A percentile compares a stretch with the other conserved stretches of the same genome.
These are phyloP conservation scores for Microchrysa polita DNA, from an alignment of 2,888 invertebrate species.

Conservation along the genomic window DNA sequence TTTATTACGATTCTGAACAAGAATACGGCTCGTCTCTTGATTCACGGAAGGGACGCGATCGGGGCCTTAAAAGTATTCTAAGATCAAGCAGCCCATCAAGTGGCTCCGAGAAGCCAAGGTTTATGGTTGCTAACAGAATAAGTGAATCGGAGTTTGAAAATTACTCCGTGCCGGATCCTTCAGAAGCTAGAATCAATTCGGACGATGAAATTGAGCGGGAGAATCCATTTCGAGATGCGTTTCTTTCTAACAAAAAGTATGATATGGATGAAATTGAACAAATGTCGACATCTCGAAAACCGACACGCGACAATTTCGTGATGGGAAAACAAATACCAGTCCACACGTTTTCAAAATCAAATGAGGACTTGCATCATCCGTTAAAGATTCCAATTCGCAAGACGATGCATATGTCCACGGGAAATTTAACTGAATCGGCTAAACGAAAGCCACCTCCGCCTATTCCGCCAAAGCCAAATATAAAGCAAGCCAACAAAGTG, in stretches of 20 bases:
- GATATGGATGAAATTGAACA: slow-evolving; percentile 61
- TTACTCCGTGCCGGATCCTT: slow-evolving; percentile 31
- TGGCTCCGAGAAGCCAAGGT: slow-evolving; percentile 53
- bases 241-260: slow-evolving; percentile 53
- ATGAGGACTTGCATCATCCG: slow-evolving; percentile 56
- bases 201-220: slow-evolving; percentile 61
- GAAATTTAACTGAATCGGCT: slow-evolving; percentile 43
- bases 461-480: slow-evolving; percentile 59
- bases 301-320: slow-evolving; percentile 57
- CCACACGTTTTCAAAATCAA: slow-evolving; percentile 57
- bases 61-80: slow-evolving; percentile 59
- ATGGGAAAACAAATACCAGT: slow-evolving; percentile 53
- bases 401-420: slow-evolving; percentile 48
- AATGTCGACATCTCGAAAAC: slow-evolving; percentile 46
- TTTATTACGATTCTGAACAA: slow-evolving; percentile 61
- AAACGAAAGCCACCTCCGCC: slow-evolving; percentile 53
- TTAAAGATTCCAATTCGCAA: slow-evolving; percentile 27
- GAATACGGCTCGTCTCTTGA: slow-evolving; percentile 54
- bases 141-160: slow-evolving; percentile 38
- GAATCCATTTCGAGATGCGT: slow-evolving; percentile 63
- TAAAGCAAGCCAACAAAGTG: slow-evolving; percentile 61
- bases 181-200: slow-evolving; percentile 47
- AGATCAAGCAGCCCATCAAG: slow-evolving; percentile 62
- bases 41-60: slow-evolving; percentile 52
- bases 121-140: slow-evolving; percentile 24